Conservation (phyloP, 64 coral and sea anemone genomes). For the Acropora yongei region DNA sequence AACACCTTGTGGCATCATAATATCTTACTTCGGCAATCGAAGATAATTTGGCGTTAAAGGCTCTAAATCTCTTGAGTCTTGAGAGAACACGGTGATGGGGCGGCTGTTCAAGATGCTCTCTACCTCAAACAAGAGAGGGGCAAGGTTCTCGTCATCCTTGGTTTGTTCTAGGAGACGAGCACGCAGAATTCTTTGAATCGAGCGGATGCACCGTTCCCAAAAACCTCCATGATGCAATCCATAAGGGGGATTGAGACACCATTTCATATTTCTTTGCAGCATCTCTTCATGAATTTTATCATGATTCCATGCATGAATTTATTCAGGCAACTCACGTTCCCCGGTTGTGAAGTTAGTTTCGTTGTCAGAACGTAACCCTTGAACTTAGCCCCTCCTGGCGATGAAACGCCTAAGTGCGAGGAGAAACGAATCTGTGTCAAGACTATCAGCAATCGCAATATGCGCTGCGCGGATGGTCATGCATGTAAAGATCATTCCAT, state of each 20-base stretch:
- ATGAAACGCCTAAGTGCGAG: too few relatives aligned
- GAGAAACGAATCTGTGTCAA: too few relatives aligned
- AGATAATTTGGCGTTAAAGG: too few relatives aligned
- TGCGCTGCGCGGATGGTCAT: not conserved
- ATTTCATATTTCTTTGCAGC: not conserved
- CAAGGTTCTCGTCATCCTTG: not conserved
- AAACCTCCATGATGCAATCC: too few relatives aligned
- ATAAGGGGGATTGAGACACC: not conserved
- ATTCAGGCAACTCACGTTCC: conserved; percentile 16
- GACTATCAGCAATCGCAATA: not conserved
- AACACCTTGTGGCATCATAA: too few relatives aligned
- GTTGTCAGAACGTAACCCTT: conserved; percentile 19
- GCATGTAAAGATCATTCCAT: too few relatives aligned
- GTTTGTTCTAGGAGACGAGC: not conserved
- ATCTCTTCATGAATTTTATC: not conserved
- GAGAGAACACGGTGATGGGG: too few relatives aligned
- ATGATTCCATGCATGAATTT: conserved; percentile 14
- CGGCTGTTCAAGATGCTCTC: not conserved
- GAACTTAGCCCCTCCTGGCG: not conserved
- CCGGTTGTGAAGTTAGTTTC: conserved; percentile 15
- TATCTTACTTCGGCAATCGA: too few relatives aligned
- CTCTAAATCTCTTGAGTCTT: too few relatives aligned
- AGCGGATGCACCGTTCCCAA: not conserved
- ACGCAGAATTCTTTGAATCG: not conserved
- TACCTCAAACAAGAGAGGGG: not conserved